phyloP scores from a whole-genome alignment of 2,888 invertebrate genomes.

The Zaprionus bogoriensis region DNA sequence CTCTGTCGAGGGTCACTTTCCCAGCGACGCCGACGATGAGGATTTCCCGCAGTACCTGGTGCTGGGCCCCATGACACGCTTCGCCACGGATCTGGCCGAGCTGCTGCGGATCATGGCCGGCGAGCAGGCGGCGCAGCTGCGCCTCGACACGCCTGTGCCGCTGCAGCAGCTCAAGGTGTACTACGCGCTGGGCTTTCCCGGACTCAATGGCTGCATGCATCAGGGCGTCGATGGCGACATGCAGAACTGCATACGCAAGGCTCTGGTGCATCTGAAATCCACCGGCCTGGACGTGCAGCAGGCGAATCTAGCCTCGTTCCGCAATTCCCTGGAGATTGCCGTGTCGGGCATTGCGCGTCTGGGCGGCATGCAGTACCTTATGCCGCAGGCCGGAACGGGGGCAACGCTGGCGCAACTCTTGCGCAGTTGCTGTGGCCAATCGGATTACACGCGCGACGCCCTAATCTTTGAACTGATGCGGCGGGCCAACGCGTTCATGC shows the following conservation, averaged over 20 bases:
- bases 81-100: constrained; percentile 89
- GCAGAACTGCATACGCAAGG: constrained; percentile 55
- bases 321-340: constrained; percentile 65
- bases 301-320: constrained; percentile 44
- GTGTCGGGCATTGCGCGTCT: constrained; percentile 53
- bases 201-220: constrained; percentile 63
- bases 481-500: constrained; percentile 68
- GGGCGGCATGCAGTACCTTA: constrained; percentile 47
- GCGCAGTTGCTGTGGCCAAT: constrained; percentile 51
- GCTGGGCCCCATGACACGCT: constrained; percentile 90
- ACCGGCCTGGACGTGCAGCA: constrained; percentile 49
- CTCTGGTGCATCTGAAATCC: constrained; percentile 59
- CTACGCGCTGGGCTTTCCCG: constrained; percentile 64
- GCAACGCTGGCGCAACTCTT: constrained; percentile 42
- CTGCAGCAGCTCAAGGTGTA: constrained; percentile 83
- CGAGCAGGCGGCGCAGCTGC: constrained; percentile 81
- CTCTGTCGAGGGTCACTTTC: constrained; percentile 86
- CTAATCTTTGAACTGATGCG: constrained; percentile 73
- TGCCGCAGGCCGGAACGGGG: no score
- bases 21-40: constrained; percentile 83
- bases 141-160: constrained; percentile 84
- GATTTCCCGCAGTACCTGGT: constrained; percentile 84
- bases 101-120: constrained; percentile 86
- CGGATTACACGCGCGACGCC: constrained; percentile 67
- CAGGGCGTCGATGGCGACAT: constrained; percentile 62